A percentile compares a stretch with the other conserved stretches of the same genome.
These are phyloP conservation scores for Zaprionus kolodkinae DNA, from an alignment of 1,140 invertebrate genomes.

Conservation along the genomic window DNA sequence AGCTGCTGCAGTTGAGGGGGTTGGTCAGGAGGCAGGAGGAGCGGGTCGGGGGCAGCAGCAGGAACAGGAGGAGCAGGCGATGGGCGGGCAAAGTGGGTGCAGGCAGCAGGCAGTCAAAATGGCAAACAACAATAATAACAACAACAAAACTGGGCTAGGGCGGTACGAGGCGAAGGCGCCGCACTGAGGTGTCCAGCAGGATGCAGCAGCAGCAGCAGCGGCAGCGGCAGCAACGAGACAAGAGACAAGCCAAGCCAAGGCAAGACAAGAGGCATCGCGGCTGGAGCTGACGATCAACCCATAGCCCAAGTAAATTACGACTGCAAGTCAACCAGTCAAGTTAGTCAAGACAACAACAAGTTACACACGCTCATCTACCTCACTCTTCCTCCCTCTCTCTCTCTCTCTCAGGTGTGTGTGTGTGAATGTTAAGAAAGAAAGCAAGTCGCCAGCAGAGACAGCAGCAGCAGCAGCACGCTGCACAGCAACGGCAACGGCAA, in stretches of 20 bases:
- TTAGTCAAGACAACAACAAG: slow-evolving; percentile 76
- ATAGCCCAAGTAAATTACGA: slow-evolving; percentile 81
- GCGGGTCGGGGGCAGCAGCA: too few relatives aligned
- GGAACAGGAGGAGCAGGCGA: neutral
- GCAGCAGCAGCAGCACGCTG: slow-evolving; percentile 14
- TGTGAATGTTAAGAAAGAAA: slow-evolving; percentile 73
- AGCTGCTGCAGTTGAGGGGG: slow-evolving; percentile 12
- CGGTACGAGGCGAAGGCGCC: neutral
- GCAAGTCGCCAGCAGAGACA: slow-evolving; percentile 54
- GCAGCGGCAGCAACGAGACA: slow-evolving; percentile 33
- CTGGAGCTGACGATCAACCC: slow-evolving; percentile 68
- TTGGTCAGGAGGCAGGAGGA: neutral
- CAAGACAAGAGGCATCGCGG: slow-evolving; percentile 15
- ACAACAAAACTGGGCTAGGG: slow-evolving; percentile 50
- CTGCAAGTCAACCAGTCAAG: slow-evolving; percentile 80
- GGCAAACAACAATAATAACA: slow-evolving; percentile 61
- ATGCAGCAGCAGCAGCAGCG: slow-evolving; percentile 46
- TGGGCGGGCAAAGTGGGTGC: slow-evolving; percentile 38
- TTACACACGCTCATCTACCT: slow-evolving; percentile 21
- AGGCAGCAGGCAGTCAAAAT: slow-evolving; percentile 43
- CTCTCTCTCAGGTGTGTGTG: slow-evolving; percentile 5
- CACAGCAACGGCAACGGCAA: slow-evolving; percentile 9
- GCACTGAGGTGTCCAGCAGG: slow-evolving; percentile 56
- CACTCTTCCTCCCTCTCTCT: slow-evolving; percentile 25
- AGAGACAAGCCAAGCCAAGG: slow-evolving; percentile 28